Evolutionary conservation across 2,797 vertebrate genomes (phyloP).

Genomic region (Cephalopachus bancanus): DNA sequence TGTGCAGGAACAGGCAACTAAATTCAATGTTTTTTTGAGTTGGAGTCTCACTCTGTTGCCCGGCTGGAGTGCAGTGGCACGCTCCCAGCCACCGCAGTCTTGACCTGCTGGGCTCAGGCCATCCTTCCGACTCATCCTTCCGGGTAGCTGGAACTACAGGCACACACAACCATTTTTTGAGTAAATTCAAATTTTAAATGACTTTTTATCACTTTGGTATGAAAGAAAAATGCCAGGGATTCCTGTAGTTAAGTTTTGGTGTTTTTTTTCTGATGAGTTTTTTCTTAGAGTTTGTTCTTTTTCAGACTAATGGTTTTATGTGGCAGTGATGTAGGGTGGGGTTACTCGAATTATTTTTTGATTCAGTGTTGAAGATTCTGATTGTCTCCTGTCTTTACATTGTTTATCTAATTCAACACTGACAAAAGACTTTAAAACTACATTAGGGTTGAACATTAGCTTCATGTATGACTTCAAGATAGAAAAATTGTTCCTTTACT

Average conservation of each 20-base stretch:
- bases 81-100: too few species aligned
- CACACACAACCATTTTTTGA: too few species aligned
- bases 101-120: too few species aligned
- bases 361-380: background rate
- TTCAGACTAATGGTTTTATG: background rate
- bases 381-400: background rate
- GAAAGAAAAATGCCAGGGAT: background rate
- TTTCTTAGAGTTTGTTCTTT: constrained; percentile 14
- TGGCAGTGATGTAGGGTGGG: background rate
- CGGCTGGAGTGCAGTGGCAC: too few species aligned
- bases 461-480: background rate
- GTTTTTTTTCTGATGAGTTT: background rate
- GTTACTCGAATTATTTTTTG: background rate
- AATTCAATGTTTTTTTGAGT: background rate
- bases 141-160: too few species aligned
- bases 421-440: background rate
- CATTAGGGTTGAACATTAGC: background rate
- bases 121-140: too few species aligned
- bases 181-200: background rate
- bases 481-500: background rate
- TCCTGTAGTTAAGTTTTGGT: background rate
- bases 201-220: background rate
- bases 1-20: background rate
- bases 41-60: too few species aligned
- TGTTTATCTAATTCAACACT: constrained; percentile 13